A percentile compares a stretch with the other conserved stretches of the same genome.
Conservation (phyloP, 2,797 vertebrate species). For the Psittacula echo region DNA sequence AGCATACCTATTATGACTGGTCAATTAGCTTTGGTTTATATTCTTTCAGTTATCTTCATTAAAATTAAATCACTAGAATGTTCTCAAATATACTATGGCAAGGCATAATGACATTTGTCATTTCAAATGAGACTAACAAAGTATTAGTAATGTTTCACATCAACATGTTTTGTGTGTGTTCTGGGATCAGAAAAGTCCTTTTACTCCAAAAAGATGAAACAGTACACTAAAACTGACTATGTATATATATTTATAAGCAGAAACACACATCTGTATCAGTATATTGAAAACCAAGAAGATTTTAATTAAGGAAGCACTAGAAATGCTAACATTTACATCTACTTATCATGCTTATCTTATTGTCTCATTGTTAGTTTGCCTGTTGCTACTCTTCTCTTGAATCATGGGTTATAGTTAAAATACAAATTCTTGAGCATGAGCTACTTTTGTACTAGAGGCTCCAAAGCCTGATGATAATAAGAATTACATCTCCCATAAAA, state of each 20-base stretch:
- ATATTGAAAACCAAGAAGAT: background rate
- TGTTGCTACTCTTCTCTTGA: background rate
- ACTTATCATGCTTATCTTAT: background rate
- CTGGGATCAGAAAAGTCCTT: background rate
- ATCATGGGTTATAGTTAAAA: background rate
- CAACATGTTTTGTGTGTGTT: background rate
- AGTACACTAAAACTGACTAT: background rate
- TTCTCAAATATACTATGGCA: background rate
- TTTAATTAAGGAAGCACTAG: background rate
- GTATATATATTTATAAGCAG: background rate
- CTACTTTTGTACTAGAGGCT: background rate
- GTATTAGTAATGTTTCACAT: background rate
- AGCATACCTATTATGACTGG: background rate
- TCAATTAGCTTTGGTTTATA: background rate
- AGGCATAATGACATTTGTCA: background rate
- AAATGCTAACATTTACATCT: background rate
- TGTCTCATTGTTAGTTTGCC: background rate
- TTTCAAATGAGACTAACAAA: background rate
- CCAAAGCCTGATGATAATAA: background rate
- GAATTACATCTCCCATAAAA: background rate
- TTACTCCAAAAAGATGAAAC: background rate
- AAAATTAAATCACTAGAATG: background rate
- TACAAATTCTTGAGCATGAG: background rate
- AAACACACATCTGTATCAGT: background rate
- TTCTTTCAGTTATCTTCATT: background rate